Evolutionary conservation across 2,888 invertebrate genomes (phyloP), one percentile per base, ranked within the genome.

Genomic region (Cheilosia urbana): DNA sequence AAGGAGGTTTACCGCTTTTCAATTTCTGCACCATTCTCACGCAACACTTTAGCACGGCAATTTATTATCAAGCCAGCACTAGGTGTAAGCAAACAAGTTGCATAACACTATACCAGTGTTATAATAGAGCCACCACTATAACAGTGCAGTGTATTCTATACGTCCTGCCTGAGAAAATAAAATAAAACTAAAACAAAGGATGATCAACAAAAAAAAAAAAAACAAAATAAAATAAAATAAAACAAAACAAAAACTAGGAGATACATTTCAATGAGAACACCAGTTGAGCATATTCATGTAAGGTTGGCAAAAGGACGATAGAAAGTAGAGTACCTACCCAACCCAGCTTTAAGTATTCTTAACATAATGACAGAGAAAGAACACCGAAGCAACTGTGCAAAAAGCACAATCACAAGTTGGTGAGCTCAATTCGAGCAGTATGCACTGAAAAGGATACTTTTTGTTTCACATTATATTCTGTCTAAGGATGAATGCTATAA

Each of bases 201-300:
- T 30, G 21, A 66, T 66, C 58, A 71, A 51, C 63, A 75, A 63
- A 80, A 72, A 34, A 60, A 66, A 78, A 30, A 30, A 9, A 1
- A 7, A 60, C 60, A 78, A 30, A 30, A 9, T 0, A 7, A 7
- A 30, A 30, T 27, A 7, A 7, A 7, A 30, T n/a, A 6, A 7
- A 2, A 62, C 37, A 40, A 47, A 63, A 66, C 49, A 73, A 68
- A 57, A 79, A 53, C 62, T 42, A 65, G 24, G 55, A 69, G 69
- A 80, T 75, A 77, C 9, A 68, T 79, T 76, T 85, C 81, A 85
- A 81, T 81, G 66, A 57, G 37, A 58, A 81, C 81, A 85, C 85
- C 76, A 76, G 85, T 85, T 80, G 85, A 85, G 68, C 85, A 58
- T 72, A 71, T 66, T 68, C 81, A 72, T 85, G 81, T 85, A 81